Evolutionary conservation across 2,888 invertebrate species (phyloP), one percentile per base, ranked within the genome.

Genomic region (Hecatera dysodea): DNA sequence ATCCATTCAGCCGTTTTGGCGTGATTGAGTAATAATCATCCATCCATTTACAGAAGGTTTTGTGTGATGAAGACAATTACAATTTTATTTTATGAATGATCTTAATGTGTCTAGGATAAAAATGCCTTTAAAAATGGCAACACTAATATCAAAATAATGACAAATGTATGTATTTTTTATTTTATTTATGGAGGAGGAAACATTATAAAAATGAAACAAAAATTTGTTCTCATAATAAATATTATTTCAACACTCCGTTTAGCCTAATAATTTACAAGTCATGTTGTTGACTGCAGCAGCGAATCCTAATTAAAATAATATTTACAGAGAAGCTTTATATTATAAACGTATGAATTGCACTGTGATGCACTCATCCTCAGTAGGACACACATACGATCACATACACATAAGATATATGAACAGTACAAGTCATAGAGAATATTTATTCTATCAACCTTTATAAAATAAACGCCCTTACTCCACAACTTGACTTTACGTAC

Each of bases 181-280:
- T n/a, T 55, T n/a, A 55, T 12, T 55, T 6, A 36, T 22, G 55
- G 55, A 22, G 0, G n/a, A 33, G 19, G n/a, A 53, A 53, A 53
- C 33, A 36, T 44, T 24, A 39, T 50, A 46, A 46, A 57, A 86
- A 91, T 91, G 78, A 88, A 92, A 88, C 92, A 87, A 87, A 88
- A 86, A 66, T 29, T 80, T 78, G 79, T 93, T 93, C 93, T 93
- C 94, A 76, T 89, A 89, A 92, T 94, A 95, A 95, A 95, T 95
- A 95, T 95, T 94, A 95, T 95, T 95, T 94, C 91, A 95, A 94
- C 87, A 92, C 88, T 90, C 86, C 88, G 87, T 88, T 83, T 86
- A 91, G 88, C 91, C 90, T 90, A 91, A 86, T 83, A 90, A 90
- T 89, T 87, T 93, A 93, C 91, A 93, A 85, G 80, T 79, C 70